Evolutionary conservation across 1,140 invertebrate species (phyloP).

Genomic region (Anthonomus grandis): DNA sequence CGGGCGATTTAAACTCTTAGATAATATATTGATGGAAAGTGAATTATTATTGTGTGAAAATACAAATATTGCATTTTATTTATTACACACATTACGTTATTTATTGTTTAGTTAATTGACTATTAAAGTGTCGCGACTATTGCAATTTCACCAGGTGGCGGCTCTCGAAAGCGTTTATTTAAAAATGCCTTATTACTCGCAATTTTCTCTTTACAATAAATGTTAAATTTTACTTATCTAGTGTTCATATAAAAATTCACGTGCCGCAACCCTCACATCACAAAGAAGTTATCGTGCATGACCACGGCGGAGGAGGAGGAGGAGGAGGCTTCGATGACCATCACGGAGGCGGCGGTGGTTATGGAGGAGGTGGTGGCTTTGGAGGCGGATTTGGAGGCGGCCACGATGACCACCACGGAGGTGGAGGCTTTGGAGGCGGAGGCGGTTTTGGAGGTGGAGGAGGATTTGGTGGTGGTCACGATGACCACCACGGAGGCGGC

Average conservation of each 20-base stretch:
- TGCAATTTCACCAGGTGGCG: too few relatives aligned
- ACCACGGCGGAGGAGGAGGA: slow-evolving; percentile 16
- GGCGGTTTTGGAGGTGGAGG: slow-evolving; percentile 19
- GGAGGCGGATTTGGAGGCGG: slow-evolving; percentile 22
- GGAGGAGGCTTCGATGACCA: slow-evolving; percentile 15
- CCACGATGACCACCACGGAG: slow-evolving; percentile 19
- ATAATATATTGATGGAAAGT: too few relatives aligned
- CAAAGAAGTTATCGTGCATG: slow-evolving; percentile 25
- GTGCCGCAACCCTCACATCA: slow-evolving; percentile 29
- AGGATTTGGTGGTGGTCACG: slow-evolving; percentile 18
- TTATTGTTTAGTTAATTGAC: too few relatives aligned
- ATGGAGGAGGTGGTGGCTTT: slow-evolving; percentile 17
- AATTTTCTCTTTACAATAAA: too few relatives aligned
- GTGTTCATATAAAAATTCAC: slow-evolving; percentile 45
- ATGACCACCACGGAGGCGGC: slow-evolving; percentile 13
- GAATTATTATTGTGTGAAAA: too few relatives aligned
- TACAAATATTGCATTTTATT: too few relatives aligned
- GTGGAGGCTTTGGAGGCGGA: slow-evolving; percentile 11
- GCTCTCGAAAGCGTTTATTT: too few relatives aligned
- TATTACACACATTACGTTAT: too few relatives aligned
- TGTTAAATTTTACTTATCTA: slow-evolving; percentile 22
- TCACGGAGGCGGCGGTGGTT: slow-evolving; percentile 24
- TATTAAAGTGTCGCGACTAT: too few relatives aligned
- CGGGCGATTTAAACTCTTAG: too few relatives aligned
- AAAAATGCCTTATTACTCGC: too few relatives aligned